phyloP scores from a whole-genome alignment of 2,797 vertebrate genomes.

The Molossus molossus region DNA sequence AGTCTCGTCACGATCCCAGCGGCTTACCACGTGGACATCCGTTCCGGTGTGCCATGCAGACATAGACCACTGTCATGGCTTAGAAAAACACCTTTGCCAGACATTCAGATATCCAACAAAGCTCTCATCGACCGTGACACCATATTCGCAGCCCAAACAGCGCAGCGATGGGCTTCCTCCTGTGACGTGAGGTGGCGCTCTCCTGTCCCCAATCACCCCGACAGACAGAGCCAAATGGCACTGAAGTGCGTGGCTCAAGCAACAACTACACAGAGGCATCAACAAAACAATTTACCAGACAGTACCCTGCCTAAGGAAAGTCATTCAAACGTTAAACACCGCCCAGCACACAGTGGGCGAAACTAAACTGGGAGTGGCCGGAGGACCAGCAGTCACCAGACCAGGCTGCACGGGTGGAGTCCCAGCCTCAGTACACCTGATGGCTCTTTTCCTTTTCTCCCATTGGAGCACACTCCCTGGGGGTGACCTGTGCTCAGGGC shows the following conservation, averaged over 20 bases:
- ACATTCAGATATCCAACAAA: background rate
- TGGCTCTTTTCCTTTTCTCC: background rate
- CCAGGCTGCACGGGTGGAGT: background rate
- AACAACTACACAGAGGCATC: background rate
- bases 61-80: background rate
- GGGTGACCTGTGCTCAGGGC: background rate
- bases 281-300: background rate
- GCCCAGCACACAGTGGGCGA: background rate
- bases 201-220: background rate
- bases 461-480: background rate
- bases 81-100: background rate
- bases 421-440: background rate
- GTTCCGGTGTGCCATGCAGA: background rate
- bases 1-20: background rate
- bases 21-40: background rate
- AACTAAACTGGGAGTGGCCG: background rate
- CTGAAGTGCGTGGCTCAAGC: background rate
- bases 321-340: background rate
- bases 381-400: background rate
- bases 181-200: background rate
- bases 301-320: background rate
- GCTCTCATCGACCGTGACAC: background rate
- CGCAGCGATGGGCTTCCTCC: background rate
- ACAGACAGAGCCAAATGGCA: rapidly evolving
- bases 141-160: background rate